phyloP scores from a whole-genome alignment of 2,113 vertebrate species.

The Rhineura floridana region DNA sequence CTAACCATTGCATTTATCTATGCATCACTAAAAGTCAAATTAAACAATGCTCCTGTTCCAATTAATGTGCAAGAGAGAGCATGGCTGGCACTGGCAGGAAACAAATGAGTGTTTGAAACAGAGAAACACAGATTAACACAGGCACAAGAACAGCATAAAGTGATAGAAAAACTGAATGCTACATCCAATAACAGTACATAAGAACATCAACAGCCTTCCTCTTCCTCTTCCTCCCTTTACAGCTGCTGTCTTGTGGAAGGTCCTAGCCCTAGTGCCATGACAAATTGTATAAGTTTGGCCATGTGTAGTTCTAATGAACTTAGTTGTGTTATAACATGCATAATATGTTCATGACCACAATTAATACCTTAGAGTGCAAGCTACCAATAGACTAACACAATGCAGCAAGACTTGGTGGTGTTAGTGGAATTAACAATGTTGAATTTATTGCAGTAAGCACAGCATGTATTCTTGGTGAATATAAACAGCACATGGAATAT shows the following conservation, averaged over 20 bases:
- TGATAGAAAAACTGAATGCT: neutral
- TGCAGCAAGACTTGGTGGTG: neutral
- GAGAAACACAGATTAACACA: neutral
- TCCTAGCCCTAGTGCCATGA: neutral
- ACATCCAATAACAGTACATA: neutral
- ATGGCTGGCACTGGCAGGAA: neutral
- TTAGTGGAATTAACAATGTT: neutral
- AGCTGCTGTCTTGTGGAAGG: neutral
- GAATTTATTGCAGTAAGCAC: neutral
- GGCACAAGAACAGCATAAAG: constrained; percentile 2
- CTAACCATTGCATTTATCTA: constrained; percentile 8
- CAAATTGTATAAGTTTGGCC: neutral
- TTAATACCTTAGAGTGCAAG: neutral
- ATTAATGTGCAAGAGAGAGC: neutral
- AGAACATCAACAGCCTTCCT: neutral
- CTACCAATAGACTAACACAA: neutral
- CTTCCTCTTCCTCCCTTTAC: neutral
- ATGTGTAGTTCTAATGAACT: neutral
- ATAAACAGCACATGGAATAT: neutral
- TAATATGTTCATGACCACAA: neutral
- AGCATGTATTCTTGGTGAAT: neutral
- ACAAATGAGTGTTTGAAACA: neutral
- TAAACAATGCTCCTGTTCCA: constrained; percentile 27
- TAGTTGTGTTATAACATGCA: neutral
- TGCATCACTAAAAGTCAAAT: neutral